Conservation (phyloP, 2,113 vertebrate genomes). For the Arothron firmamentum region DNA sequence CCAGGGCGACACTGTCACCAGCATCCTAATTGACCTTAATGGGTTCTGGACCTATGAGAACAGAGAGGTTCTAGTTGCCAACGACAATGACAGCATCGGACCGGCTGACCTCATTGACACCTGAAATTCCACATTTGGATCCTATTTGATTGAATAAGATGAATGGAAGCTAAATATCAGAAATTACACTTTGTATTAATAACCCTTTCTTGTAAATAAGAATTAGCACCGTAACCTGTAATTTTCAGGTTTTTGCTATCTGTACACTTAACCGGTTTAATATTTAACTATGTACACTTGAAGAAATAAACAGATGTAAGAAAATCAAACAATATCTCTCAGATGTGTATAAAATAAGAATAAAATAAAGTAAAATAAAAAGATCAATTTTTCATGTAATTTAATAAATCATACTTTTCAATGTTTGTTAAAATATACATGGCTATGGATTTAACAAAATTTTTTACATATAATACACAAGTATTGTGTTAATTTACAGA, state of each 20-base stretch:
- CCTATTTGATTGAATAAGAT: constrained; percentile 43
- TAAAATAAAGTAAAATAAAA: too few relatives aligned
- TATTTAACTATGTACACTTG: background rate
- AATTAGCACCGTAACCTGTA: too few relatives aligned
- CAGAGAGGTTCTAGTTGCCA: constrained; percentile 93
- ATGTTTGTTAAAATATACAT: background rate
- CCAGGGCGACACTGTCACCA: constrained; percentile 94
- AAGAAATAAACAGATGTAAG: background rate
- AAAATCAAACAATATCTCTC: too few relatives aligned
- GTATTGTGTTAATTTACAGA: too few relatives aligned
- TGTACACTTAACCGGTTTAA: too few relatives aligned
- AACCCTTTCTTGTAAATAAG: too few relatives aligned
- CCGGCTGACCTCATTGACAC: constrained; percentile 84
- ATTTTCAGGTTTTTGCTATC: too few relatives aligned
- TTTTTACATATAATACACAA: constrained; percentile 10
- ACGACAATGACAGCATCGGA: constrained; percentile 76
- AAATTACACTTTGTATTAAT: too few relatives aligned
- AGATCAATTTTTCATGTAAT: too few relatives aligned
- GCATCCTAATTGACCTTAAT: constrained; percentile 97
- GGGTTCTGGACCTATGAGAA: constrained; percentile 99
- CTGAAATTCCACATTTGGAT: constrained; percentile 58
- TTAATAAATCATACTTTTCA: too few relatives aligned
- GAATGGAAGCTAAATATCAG: too few relatives aligned
- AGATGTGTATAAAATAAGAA: too few relatives aligned
- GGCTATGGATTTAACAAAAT: constrained; percentile 16